Conservation (phyloP, 2,797 vertebrate genomes). For the Prionace glauca region DNA sequence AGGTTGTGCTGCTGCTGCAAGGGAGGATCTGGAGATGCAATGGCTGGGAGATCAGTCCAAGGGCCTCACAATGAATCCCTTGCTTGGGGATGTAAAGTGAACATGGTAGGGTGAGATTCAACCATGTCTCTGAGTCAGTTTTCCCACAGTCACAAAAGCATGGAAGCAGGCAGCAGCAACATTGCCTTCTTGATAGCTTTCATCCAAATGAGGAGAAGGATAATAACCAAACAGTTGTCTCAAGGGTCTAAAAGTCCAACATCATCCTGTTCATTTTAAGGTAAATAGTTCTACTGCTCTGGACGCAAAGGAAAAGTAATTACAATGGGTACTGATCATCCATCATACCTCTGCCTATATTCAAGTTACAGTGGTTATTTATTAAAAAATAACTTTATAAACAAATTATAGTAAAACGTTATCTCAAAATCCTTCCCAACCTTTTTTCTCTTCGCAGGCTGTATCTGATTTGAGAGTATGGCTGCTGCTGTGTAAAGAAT, state of each 20-base stretch:
- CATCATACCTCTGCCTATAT: not conserved
- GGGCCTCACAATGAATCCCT: no score
- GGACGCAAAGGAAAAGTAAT: not conserved
- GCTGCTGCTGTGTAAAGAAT: conserved; percentile 94
- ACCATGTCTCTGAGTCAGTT: no score
- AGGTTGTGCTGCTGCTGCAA: no score
- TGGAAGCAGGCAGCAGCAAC: no score
- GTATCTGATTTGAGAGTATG: conserved; percentile 96
- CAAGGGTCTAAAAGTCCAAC: not conserved
- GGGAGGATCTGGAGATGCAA: no score
- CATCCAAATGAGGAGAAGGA: no score
- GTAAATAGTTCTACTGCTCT: not conserved
- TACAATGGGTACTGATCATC: not conserved
- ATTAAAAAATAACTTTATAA: no score
- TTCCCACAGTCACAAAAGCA: no score
- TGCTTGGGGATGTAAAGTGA: no score
- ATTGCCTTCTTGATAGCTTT: no score
- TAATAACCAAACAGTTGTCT: not conserved
- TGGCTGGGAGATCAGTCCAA: no score
- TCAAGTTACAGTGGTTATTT: not conserved
- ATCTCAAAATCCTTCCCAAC: conserved; percentile 46
- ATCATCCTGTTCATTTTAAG: not conserved
- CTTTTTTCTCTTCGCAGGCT: conserved; percentile 85
- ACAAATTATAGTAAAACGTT: not conserved
- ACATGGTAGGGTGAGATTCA: no score